phyloP scores from a whole-genome alignment of 2,113 vertebrate genomes.

The Scalopus aquaticus region DNA sequence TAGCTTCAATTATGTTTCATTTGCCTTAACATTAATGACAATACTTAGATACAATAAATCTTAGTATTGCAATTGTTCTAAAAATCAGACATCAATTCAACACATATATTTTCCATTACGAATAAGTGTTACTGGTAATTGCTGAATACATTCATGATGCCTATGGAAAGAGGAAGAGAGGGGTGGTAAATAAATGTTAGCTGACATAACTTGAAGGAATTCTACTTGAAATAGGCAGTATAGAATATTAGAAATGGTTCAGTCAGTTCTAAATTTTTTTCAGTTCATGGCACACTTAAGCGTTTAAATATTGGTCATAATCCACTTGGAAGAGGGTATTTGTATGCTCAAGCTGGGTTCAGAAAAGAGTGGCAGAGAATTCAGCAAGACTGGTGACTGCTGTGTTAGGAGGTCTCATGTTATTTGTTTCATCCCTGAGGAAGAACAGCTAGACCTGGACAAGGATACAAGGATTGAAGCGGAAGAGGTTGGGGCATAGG shows the following conservation, averaged over 20 bases:
- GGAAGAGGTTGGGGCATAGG: neutral
- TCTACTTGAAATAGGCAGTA: neutral
- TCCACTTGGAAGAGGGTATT: neutral
- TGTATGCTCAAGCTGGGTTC: neutral
- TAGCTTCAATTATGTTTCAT: conserved; percentile 12
- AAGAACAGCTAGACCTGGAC: neutral
- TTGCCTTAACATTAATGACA: neutral
- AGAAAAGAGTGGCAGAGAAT: neutral
- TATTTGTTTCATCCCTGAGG: neutral
- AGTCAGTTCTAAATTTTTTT: neutral
- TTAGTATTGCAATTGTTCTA: conserved; percentile 16
- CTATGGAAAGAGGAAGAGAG: neutral
- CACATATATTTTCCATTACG: conserved; percentile 19
- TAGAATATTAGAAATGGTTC: conserved; percentile 26
- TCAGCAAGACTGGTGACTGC: neutral
- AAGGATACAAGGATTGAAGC: neutral
- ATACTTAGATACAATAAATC: neutral
- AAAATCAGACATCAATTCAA: conserved; percentile 31
- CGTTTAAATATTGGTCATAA: conserved; percentile 10
- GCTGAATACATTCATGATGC: neutral
- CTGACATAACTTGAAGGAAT: neutral
- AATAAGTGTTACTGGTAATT: conserved; percentile 16
- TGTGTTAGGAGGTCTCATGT: neutral
- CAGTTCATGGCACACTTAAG: neutral
- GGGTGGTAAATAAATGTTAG: neutral